A percentile compares a stretch with the other conserved stretches of the same genome.
Conservation (phyloP, 1,140 invertebrate genomes). For the Meloidogyne floridensis region DNA sequence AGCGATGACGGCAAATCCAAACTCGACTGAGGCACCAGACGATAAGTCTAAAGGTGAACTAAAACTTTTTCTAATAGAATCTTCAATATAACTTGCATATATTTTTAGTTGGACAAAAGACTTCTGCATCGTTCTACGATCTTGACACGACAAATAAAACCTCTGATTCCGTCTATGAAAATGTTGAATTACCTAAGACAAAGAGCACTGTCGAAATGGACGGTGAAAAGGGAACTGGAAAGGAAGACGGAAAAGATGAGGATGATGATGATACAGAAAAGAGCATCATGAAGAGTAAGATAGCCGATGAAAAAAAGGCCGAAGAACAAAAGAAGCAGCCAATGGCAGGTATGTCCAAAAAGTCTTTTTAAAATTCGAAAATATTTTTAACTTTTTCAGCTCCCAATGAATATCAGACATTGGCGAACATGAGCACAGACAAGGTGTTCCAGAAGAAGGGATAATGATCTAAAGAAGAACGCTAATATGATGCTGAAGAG, state of each 20-base stretch:
- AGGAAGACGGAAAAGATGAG: neutral
- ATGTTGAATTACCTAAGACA: constrained; percentile 9
- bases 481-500: neutral
- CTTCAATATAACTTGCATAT: neutral
- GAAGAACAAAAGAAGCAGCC: neutral
- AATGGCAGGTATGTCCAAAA: neutral
- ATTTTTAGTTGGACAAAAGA: neutral
- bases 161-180: neutral
- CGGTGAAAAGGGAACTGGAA: neutral
- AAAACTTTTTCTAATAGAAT: neutral
- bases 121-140: neutral
- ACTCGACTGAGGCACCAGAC: neutral
- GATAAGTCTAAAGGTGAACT: neutral
- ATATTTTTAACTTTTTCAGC: neutral
- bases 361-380: neutral
- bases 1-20: neutral
- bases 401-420: neutral
- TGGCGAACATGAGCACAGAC: neutral
- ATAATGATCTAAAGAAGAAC: neutral
- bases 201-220: neutral
- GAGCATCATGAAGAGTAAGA: constrained; percentile 9
- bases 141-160: constrained; percentile 9
- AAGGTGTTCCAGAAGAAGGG: neutral
- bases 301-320: neutral
- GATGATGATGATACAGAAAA: neutral